Percentiles rank a stretch among this genome's conserved stretches.
Evolutionary conservation across 2,888 invertebrate species (phyloP).

Genomic region (Halocaridina rubra): DNA sequence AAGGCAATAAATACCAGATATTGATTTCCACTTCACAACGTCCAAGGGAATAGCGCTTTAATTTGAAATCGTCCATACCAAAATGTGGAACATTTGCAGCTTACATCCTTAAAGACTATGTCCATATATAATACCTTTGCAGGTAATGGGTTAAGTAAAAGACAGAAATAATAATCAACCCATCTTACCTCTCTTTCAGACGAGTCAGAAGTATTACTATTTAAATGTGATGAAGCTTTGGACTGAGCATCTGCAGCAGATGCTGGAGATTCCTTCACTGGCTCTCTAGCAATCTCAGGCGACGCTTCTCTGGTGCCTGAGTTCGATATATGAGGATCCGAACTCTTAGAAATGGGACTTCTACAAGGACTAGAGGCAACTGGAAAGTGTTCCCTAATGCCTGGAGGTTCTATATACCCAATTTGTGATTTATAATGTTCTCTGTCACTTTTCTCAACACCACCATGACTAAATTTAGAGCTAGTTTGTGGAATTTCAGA

Average conservation of each 20-base stretch:
- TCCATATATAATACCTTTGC: too few relatives aligned
- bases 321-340: slow-evolving; percentile 18
- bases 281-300: background rate
- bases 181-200: background rate
- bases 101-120: too few relatives aligned
- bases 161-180: background rate
- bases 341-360: slow-evolving; percentile 19
- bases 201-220: background rate
- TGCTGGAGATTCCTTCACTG: background rate
- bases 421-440: slow-evolving; percentile 3
- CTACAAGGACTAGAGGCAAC: background rate
- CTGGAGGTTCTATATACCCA: slow-evolving; percentile 21
- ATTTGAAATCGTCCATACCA: too few relatives aligned
- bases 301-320: background rate
- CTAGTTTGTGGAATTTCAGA: slow-evolving; percentile 14
- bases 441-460: slow-evolving; percentile 26
- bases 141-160: too few relatives aligned
- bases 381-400: background rate
- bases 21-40: background rate
- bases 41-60: background rate
- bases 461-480: background rate
- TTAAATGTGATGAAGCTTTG: background rate
- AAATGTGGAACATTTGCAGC: too few relatives aligned
- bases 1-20: too few relatives aligned
- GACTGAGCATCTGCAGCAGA: background rate